Evolutionary conservation across 2,797 vertebrate species (phyloP).

Genomic region (Hapalemur alaotrensis): DNA sequence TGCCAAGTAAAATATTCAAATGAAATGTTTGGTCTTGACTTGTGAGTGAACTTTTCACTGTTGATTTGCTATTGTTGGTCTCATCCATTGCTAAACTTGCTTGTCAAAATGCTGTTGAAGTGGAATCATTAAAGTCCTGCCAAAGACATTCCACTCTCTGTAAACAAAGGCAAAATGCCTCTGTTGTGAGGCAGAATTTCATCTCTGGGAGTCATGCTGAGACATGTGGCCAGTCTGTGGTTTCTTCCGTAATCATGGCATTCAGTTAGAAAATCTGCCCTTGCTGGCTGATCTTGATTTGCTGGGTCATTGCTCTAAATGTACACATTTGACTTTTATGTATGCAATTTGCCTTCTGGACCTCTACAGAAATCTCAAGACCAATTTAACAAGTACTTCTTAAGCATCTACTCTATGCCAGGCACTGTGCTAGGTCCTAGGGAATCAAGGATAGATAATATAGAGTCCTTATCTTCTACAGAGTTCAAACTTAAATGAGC

Average conservation of each 20-base stretch:
- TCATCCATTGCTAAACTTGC: constrained; percentile 77
- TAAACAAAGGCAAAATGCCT: constrained; percentile 79
- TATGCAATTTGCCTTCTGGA: not conserved
- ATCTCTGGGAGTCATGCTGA: constrained; percentile 71
- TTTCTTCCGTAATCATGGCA: constrained; percentile 71
- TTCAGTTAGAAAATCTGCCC: constrained; percentile 61
- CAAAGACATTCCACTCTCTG: constrained; percentile 80
- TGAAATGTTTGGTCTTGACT: constrained; percentile 78
- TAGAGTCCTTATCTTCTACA: not conserved
- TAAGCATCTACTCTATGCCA: constrained; percentile 21
- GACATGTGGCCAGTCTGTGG: constrained; percentile 73
- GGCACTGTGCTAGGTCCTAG: not conserved
- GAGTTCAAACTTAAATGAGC: not conserved
- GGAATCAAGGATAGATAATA: not conserved
- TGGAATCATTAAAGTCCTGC: constrained; percentile 79
- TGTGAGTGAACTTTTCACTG: constrained; percentile 79
- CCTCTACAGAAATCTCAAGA: not conserved
- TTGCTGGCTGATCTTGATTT: constrained; percentile 66
- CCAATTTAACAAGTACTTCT: not conserved
- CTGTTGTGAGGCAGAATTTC: constrained; percentile 73
- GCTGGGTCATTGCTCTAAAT: constrained; percentile 58
- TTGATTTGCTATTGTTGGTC: constrained; percentile 78
- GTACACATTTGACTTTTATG: constrained; percentile 62
- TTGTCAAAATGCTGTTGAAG: constrained; percentile 77
- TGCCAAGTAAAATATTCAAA: constrained; percentile 80